Evolutionary conservation across 1,140 invertebrate species (phyloP).

Genomic region (Drosophila subobscura): DNA sequence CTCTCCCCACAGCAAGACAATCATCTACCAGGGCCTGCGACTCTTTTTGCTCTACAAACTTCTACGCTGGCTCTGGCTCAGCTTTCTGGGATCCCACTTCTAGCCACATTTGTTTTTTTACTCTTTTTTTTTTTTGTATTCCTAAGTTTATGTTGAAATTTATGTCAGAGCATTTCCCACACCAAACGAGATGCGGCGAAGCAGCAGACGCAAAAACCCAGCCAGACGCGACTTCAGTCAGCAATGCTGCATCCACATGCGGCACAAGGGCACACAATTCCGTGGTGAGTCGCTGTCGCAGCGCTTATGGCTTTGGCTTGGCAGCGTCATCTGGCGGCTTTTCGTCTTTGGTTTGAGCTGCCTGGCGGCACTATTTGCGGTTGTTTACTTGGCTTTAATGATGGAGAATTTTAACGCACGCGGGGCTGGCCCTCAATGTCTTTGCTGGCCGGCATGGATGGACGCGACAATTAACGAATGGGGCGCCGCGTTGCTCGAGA

Average conservation of each 20-base stretch:
- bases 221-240: no score
- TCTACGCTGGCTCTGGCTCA: conserved; percentile 52
- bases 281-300: background rate
- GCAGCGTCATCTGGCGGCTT: background rate
- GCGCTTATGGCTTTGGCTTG: background rate
- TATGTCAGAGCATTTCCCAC: background rate
- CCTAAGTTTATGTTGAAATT: background rate
- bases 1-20: conserved; percentile 43
- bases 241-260: background rate
- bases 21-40: conserved; percentile 40
- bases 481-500: no score
- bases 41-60: conserved; percentile 63
- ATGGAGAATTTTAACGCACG: background rate
- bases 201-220: no score
- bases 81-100: conserved; percentile 23
- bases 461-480: no score
- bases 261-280: background rate
- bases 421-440: no score
- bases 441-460: no score
- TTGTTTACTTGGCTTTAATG: background rate
- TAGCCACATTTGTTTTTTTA: background rate
- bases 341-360: background rate
- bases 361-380: background rate
- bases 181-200: no score
- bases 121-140: conserved; percentile 7